These are phyloP conservation scores for Coleophora flavipennella DNA, from an alignment of 2,888 invertebrate genomes.

Conservation along the genomic window DNA sequence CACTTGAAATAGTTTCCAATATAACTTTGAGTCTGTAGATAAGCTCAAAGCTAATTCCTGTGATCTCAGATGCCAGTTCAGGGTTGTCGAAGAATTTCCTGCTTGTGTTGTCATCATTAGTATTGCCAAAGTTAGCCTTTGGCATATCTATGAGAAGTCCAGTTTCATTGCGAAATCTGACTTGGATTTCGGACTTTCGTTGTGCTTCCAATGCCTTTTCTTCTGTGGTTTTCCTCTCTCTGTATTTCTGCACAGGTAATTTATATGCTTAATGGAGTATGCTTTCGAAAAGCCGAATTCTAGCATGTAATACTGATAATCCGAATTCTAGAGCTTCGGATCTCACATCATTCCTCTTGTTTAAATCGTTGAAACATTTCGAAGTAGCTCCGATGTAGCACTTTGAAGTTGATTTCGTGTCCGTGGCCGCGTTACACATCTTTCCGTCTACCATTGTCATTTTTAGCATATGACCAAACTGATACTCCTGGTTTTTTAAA, in stretches of 20 bases:
- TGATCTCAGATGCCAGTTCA: no score
- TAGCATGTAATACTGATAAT: no score
- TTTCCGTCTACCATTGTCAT: conserved; percentile 16
- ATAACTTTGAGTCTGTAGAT: no score
- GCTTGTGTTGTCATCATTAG: no score
- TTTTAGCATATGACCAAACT: conserved; percentile 4
- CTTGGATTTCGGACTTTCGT: not conserved
- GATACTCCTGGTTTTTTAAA: not conserved
- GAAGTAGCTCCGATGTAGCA: conserved; percentile 11
- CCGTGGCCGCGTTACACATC: conserved; percentile 13
- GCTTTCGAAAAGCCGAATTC: no score
- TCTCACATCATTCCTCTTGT: not conserved
- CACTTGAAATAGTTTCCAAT: no score
- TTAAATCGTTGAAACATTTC: conserved; percentile 7
- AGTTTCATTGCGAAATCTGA: no score
- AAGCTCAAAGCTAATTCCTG: no score
- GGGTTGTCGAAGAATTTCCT: no score
- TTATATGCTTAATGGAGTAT: not conserved
- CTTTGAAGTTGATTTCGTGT: conserved; percentile 11
- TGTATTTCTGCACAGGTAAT: conserved; percentile 2
- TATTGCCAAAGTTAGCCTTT: no score
- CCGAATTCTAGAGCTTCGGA: no score
- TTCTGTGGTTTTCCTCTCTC: not conserved
- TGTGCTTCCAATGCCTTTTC: conserved; percentile 1
- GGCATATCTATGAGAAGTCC: no score